Conservation (phyloP, 2,797 vertebrate genomes). For the Rhabdomys pumilio region DNA sequence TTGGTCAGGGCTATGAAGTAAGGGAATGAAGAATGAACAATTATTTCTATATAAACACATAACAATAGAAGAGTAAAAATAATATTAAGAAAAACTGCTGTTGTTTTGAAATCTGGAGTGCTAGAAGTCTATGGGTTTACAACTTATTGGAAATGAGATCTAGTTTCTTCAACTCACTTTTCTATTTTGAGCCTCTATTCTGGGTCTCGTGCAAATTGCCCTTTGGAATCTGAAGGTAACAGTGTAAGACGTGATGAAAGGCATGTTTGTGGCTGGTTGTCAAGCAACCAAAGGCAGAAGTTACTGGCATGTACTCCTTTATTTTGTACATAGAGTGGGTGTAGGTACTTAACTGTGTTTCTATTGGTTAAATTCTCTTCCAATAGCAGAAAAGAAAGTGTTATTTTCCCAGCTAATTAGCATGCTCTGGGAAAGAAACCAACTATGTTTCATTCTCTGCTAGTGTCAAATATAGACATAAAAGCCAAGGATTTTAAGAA, state of each 20-base stretch:
- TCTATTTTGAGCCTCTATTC: constrained; percentile 40
- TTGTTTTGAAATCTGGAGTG: constrained; percentile 40
- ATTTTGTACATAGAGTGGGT: constrained; percentile 75
- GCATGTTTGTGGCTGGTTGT: constrained; percentile 63
- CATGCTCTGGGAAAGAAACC: constrained; percentile 68
- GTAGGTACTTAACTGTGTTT: constrained; percentile 70
- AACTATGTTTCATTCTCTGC: constrained; percentile 41
- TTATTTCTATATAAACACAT: neutral
- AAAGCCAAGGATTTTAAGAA: constrained; percentile 10
- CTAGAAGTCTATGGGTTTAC: constrained; percentile 5
- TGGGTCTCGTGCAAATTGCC: constrained; percentile 17
- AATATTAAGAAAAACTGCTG: constrained; percentile 20
- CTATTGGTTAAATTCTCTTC: constrained; percentile 79
- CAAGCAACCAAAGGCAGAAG: constrained; percentile 58
- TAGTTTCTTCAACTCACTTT: constrained; percentile 22
- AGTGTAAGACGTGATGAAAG: constrained; percentile 67
- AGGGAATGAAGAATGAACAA: neutral
- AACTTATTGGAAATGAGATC: neutral
- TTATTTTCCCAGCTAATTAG: constrained; percentile 74
- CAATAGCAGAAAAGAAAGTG: constrained; percentile 73
- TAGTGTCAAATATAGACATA: constrained; percentile 71
- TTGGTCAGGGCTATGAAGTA: constrained; percentile 1
- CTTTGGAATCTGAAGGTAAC: constrained; percentile 66
- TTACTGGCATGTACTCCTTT: constrained; percentile 52
- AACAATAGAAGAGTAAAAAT: constrained; percentile 11